Evolutionary conservation across 1,140 invertebrate genomes (phyloP), one percentile per base, ranked within the genome.

Genomic region (Hirudo medicinalis): DNA sequence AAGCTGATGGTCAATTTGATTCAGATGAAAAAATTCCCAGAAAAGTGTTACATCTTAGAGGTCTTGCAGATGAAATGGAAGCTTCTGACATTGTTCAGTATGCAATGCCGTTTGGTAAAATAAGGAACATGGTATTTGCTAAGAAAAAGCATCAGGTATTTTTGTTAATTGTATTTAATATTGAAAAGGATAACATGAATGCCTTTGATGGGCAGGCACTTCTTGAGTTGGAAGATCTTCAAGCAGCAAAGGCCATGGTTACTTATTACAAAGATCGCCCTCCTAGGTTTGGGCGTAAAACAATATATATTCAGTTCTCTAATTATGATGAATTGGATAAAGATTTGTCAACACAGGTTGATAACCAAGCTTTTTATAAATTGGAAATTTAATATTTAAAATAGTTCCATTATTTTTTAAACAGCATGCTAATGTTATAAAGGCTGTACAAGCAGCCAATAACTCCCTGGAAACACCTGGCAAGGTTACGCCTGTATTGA

Each of bases 321-420:
- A 63, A 63, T 25, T 63, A 63, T 63, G 57, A 63, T 63, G 57
- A 63, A 22, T 63, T 63, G 57, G 57, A 63, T 63, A 63, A 32
- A 32, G 57, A 63, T n/a, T 32, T 63, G 8, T 63, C 57, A 25
- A 63, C 22, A 19, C 57, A 63, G 57, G 57, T 63, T 63, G 11
- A n/a, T 11, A 1, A 25, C 19, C 22, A 63, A 25, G 1, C 29
- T 63, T 25, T 11, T 25, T 13, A 22, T 63, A 22, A 13, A 2
- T 63, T 63, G 22, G 57, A 63, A 63, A 63, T 63, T 25, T 13
- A 63, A 63, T 63, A 25, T 63, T 22, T 20, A 11, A 63, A 63
- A 63, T n/a, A n/a, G n/a, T n/a, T n/a, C n/a, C 9, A 11, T 63
- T 63, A 8, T 19, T 57, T 63, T 49, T 8, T 49, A 17, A 49